phyloP scores from a whole-genome alignment of 2,888 invertebrate species.

The Apodemia mormo region DNA sequence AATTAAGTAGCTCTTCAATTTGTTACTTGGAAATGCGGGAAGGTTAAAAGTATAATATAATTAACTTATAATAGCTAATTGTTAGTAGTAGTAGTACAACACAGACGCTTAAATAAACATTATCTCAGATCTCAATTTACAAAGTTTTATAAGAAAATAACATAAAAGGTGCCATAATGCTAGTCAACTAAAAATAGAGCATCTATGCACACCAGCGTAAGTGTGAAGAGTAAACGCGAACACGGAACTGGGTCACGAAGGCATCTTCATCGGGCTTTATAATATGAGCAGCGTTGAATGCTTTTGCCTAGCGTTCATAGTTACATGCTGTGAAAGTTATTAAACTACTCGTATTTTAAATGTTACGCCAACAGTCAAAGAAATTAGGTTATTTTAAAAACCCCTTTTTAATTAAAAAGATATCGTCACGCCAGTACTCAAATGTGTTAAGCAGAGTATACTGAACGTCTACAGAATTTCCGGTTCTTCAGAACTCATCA shows the following conservation, averaged over 20 bases:
- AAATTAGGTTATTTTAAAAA: slow-evolving; percentile 14
- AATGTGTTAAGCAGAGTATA: no score
- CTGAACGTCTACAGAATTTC: no score
- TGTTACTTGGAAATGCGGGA: no score
- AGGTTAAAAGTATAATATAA: no score
- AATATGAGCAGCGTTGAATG: slow-evolving; percentile 41
- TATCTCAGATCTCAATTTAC: slow-evolving; percentile 4
- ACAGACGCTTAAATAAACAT: slow-evolving; percentile 1
- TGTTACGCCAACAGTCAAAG: slow-evolving; percentile 4
- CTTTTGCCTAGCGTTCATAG: slow-evolving; percentile 22
- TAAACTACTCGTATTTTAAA: slow-evolving; percentile 5
- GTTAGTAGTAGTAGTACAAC: neutral
- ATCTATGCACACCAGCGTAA: slow-evolving; percentile 33
- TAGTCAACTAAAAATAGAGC: slow-evolving; percentile 26
- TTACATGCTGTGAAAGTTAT: slow-evolving; percentile 13
- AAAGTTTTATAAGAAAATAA: slow-evolving; percentile 18
- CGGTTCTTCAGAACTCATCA: no score
- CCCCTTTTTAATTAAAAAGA: neutral
- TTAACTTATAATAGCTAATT: no score
- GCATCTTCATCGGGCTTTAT: slow-evolving; percentile 44
- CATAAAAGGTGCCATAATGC: slow-evolving; percentile 25
- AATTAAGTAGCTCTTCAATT: no score
- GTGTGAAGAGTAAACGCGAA: slow-evolving; percentile 49
- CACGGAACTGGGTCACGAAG: slow-evolving; percentile 58
- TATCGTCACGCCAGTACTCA: no score